These are phyloP conservation scores for Crotalus tigris DNA, from an alignment of 2,113 vertebrate species.

Conservation along the genomic window DNA sequence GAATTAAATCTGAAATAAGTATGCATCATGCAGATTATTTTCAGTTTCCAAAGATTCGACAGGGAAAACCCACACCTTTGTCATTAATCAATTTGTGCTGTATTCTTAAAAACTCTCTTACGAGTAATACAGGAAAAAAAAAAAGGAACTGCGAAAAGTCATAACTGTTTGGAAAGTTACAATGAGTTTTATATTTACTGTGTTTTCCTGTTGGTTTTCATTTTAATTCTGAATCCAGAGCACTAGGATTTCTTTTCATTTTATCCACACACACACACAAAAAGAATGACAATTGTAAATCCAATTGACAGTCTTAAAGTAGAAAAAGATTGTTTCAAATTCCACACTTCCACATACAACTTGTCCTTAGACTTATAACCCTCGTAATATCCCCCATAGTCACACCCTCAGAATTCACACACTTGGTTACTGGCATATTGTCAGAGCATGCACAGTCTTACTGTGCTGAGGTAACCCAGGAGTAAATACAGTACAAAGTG, in stretches of 20 bases:
- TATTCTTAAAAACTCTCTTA: neutral
- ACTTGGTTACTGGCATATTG: no score
- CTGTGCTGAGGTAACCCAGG: no score
- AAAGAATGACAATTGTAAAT: neutral
- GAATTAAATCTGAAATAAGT: neutral
- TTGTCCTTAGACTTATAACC: neutral
- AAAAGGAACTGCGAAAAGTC: neutral
- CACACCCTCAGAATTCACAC: neutral
- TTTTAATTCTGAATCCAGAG: neutral
- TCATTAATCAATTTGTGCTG: neutral
- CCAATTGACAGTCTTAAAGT: neutral
- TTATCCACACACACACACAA: no score
- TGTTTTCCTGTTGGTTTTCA: neutral
- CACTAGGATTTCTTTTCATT: neutral
- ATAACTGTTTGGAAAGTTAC: neutral
- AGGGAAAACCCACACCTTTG: constrained; percentile 11
- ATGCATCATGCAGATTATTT: neutral
- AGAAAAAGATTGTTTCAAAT: neutral
- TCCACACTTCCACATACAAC: neutral
- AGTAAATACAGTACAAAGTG: no score
- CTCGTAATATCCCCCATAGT: neutral
- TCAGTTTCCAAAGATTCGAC: neutral
- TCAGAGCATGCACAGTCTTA: no score
- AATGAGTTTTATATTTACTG: neutral
- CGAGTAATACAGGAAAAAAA: fast-evolving